Conservation (phyloP, 2,888 invertebrate species). For the Hirtodrosophila confusa region DNA sequence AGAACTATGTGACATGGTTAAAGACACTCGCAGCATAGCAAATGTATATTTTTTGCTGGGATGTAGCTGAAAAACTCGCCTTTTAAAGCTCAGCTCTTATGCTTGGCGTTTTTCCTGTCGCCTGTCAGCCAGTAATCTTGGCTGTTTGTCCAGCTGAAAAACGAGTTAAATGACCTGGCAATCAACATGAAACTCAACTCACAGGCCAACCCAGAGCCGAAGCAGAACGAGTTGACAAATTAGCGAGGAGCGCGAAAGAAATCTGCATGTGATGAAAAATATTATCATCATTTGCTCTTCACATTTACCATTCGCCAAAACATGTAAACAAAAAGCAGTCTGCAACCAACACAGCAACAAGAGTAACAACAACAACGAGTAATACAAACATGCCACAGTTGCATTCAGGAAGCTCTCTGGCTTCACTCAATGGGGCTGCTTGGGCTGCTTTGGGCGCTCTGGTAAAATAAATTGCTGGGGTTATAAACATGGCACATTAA, state of each 20-base stretch:
- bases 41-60: neutral
- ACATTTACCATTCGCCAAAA: constrained; percentile 12
- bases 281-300: constrained; percentile 62
- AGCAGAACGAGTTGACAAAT: constrained; percentile 71
- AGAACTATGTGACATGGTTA: too few relatives aligned
- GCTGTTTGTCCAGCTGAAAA: constrained; percentile 16
- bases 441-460: constrained; percentile 13
- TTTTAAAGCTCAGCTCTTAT: neutral
- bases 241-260: constrained; percentile 48
- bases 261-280: constrained; percentile 65
- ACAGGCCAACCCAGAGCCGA: constrained; percentile 12
- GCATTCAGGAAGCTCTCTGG: constrained; percentile 4
- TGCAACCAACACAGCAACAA: constrained; percentile 1
- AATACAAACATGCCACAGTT: constrained; percentile 10
- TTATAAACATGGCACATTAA: constrained; percentile 79
- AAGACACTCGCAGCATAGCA: too few relatives aligned
- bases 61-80: neutral
- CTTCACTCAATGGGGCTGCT: neutral
- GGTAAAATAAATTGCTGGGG: constrained; percentile 77
- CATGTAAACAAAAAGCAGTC: constrained; percentile 26
- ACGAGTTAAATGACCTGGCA: constrained; percentile 61
- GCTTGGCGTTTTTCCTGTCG: neutral
- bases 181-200: constrained; percentile 35
- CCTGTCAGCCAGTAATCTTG: neutral
- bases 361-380: constrained; percentile 8